Evolutionary conservation across 2,113 vertebrate species (phyloP).

Genomic region (Oceanodroma tethys): DNA sequence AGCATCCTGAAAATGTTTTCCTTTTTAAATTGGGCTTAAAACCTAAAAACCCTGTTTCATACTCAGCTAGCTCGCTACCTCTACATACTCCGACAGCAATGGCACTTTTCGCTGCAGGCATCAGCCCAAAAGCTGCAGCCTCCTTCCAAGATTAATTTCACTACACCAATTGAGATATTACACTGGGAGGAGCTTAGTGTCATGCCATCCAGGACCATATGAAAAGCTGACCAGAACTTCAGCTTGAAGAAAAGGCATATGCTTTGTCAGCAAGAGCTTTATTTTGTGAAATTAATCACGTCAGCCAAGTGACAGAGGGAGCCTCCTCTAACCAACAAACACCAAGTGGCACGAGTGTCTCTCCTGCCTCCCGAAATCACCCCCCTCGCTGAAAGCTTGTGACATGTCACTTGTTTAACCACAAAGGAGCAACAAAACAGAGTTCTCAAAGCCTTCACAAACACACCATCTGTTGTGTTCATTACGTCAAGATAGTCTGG

Average conservation of each 20-base stretch:
- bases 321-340: neutral
- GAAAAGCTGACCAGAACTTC: neutral
- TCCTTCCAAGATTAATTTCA: neutral
- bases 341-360: fast-evolving
- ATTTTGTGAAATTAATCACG: neutral
- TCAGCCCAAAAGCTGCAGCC: neutral
- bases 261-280: neutral
- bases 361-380: neutral
- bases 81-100: neutral
- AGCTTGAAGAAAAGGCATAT: neutral
- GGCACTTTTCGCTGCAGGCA: neutral
- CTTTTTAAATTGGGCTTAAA: neutral
- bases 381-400: neutral
- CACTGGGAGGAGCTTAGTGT: neutral
- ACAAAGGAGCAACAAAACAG: neutral
- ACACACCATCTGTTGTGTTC: neutral
- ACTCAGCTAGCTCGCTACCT: neutral
- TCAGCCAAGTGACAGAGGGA: neutral
- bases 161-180: neutral
- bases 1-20: neutral
- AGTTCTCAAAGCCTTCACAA: neutral
- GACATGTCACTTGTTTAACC: neutral
- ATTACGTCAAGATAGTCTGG: neutral
- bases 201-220: neutral
- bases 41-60: neutral